A percentile compares a stretch with the other conserved stretches of the same genome.
Conservation (phyloP, 2,113 vertebrate species). For the Illadopsis cleaveri region DNA sequence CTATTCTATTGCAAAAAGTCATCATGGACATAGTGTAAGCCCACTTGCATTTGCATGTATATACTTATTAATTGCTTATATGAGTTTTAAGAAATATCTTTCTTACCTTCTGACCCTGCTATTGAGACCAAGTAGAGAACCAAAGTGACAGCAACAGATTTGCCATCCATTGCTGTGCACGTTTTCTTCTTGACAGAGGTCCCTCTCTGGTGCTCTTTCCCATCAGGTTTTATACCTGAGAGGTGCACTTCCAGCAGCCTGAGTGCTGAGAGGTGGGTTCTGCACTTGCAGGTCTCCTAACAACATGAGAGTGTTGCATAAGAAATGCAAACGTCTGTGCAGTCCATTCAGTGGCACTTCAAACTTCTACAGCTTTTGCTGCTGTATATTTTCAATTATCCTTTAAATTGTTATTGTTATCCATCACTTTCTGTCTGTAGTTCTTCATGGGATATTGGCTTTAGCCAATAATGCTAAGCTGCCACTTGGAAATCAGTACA, state of each 20-base stretch:
- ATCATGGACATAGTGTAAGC: not conserved
- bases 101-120: constrained; percentile 75
- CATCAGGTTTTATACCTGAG: not conserved
- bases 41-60: not conserved
- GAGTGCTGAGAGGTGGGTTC: not conserved
- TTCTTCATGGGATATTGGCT: not conserved
- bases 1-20: not conserved
- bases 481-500: not conserved
- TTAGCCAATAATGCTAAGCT: not conserved
- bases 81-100: not conserved
- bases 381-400: not conserved
- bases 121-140: constrained; percentile 56
- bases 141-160: not conserved
- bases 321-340: not conserved
- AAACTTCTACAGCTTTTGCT: not conserved
- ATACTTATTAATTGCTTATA: not conserved
- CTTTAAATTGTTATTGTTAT: not conserved
- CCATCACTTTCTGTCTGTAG: not conserved
- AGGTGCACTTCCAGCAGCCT: not conserved
- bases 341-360: not conserved
- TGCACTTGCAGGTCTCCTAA: not conserved
- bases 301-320: not conserved
- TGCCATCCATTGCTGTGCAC: not conserved
- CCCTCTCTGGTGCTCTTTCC: not conserved
- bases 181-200: not conserved